Conservation (phyloP, 30 jellyfish, hydroid and myxozoan genomes). For the Aurelia sp. region DNA sequence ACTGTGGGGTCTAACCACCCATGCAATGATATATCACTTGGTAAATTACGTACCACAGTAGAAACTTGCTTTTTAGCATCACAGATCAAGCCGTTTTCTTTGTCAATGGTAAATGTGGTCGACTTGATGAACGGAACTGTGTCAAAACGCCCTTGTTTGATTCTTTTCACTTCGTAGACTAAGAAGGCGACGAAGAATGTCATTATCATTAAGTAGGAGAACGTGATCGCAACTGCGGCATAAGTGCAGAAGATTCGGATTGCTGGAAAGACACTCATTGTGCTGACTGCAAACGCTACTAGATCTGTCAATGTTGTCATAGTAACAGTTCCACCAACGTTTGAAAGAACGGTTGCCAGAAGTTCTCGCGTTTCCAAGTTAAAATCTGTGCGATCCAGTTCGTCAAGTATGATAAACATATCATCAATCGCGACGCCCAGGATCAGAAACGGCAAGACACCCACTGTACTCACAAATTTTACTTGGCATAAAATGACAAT, state of each 20-base stretch:
- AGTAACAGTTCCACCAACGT: slow-evolving; percentile 72
- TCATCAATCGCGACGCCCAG: slow-evolving; percentile 68
- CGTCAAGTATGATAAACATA: slow-evolving; percentile 66
- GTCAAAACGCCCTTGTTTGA: slow-evolving; percentile 66
- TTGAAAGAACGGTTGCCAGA: slow-evolving; percentile 28
- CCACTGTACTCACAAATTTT: slow-evolving; percentile 40
- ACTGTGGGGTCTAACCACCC: no score
- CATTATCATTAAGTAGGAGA: slow-evolving; percentile 57
- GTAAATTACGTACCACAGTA: background rate
- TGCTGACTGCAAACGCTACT: slow-evolving; percentile 84
- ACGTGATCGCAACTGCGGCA: slow-evolving; percentile 69
- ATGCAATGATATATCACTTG: no score
- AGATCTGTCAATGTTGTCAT: slow-evolving; percentile 83
- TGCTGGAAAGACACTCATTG: slow-evolving; percentile 78
- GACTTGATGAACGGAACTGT: slow-evolving; percentile 44
- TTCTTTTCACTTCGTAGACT: slow-evolving; percentile 58
- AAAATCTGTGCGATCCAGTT: slow-evolving; percentile 36
- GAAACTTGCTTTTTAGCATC: background rate
- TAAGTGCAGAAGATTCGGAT: slow-evolving; percentile 71
- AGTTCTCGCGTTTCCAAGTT: slow-evolving; percentile 50
- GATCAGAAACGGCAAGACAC: slow-evolving; percentile 50
- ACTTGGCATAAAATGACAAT: slow-evolving; percentile 35
- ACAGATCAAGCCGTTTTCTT: slow-evolving; percentile 1
- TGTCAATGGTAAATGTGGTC: background rate
- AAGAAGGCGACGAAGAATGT: slow-evolving; percentile 67